phyloP scores from a whole-genome alignment of 2,888 invertebrate species.

The Erpobdella octoculata region DNA sequence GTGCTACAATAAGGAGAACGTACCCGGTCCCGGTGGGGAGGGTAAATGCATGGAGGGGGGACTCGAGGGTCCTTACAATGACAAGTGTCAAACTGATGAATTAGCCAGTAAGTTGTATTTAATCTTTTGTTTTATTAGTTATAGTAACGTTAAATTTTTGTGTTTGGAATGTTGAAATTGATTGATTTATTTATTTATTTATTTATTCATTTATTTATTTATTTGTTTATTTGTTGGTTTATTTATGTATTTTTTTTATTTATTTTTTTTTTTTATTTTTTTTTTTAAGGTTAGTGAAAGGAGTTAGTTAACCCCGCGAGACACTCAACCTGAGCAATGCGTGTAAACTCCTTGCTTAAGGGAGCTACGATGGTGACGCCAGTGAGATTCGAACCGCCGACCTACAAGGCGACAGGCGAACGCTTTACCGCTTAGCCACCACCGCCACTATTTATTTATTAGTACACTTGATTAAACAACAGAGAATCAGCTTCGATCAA shows the following conservation, averaged over 20 bases:
- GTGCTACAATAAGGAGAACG: constrained; percentile 64
- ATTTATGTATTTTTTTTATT: not conserved
- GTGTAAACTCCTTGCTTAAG: too few species aligned
- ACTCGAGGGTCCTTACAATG: constrained; percentile 26
- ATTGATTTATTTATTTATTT: not conserved
- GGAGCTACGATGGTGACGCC: too few species aligned
- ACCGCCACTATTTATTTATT: too few species aligned
- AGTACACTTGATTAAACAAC: too few species aligned
- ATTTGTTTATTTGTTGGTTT: not conserved
- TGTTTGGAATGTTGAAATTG: not conserved
- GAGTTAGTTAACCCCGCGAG: too few species aligned
- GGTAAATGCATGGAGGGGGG: constrained; percentile 63
- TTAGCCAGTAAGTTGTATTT: not conserved
- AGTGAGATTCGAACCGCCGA: not conserved
- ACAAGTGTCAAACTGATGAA: not conserved
- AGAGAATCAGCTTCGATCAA: too few species aligned
- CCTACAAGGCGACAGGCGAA: not conserved
- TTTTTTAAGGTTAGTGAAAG: too few species aligned
- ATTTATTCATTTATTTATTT: not conserved
- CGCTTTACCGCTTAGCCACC: too few species aligned
- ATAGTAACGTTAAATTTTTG: not conserved
- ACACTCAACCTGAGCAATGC: too few species aligned
- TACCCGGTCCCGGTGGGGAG: constrained; percentile 53
- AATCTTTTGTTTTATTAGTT: too few species aligned
- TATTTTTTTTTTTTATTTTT: not conserved